Evolutionary conservation across 2,888 invertebrate genomes (phyloP), one percentile per base, ranked within the genome.

Genomic region (Elysia crispata): DNA sequence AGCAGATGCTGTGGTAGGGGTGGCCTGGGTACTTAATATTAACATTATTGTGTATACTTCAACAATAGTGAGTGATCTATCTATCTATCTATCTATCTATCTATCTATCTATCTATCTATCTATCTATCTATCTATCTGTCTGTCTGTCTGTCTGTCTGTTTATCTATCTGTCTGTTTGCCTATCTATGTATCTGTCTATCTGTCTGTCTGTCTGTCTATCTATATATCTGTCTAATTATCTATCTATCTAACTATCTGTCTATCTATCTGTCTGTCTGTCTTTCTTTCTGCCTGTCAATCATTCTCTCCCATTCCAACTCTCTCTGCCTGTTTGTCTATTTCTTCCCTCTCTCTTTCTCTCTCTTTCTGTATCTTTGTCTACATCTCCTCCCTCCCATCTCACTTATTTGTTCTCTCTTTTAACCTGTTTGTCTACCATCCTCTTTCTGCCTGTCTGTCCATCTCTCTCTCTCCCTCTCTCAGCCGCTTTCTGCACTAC

Each of bases 401-500:
- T 67, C 67, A 6, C 28, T 30, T 6, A 8, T 41, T 20, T 11
- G 11, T 15, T 41, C 73, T 23, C 30, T 54, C 20, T 6, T n/a
- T 41, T 8, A 11, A 18, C 25, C 33, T 13, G n/a, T 49, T n/a
- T n/a, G n/a, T 72, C 49, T 20, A 30, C 30, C 30, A 8, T 8
- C 30, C 49, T 23, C 54, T 49, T 18, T 54, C 54, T 41, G 5
- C 54, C 57, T 54, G 54, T 74, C 57, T 54, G 54, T 54, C 74
- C 23, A 6, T 74, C 74, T 54, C 74, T 74, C 74, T 23, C 54
- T 74, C 72, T 41, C 72, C 23, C 41, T 41, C 57, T 54, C 49
- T 75, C n/a, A 20, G 20, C 28, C 75, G 28, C 60, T 75, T 62
- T 33, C 33, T 76, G 33, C 23, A 31, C 31, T 33, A 33, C 67